Evolutionary conservation across 2,797 vertebrate genomes (phyloP).

Genomic region (Tiaroga cobitis): DNA sequence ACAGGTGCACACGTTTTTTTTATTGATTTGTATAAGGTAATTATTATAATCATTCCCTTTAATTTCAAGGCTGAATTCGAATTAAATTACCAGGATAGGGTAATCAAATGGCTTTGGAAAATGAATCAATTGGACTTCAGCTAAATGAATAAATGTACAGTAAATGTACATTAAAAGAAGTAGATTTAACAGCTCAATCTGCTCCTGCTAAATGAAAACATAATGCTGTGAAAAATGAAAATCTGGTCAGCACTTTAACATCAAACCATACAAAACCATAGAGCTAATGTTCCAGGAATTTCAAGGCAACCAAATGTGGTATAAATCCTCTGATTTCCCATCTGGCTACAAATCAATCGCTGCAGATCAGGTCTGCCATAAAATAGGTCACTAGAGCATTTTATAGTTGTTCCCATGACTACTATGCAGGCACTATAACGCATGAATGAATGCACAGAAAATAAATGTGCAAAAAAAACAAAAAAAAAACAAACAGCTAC

Average conservation of each 20-base stretch:
- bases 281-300: slow-evolving; percentile 43
- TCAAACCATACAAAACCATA: background rate
- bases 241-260: slow-evolving; percentile 14
- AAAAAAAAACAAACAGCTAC: background rate
- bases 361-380: slow-evolving; percentile 52
- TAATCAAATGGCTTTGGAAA: background rate
- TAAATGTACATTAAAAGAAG: background rate
- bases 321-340: slow-evolving; percentile 58
- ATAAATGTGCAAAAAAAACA: background rate
- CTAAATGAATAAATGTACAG: background rate
- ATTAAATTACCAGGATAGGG: background rate
- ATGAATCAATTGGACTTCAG: background rate
- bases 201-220: slow-evolving; percentile 1
- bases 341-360: slow-evolving; percentile 58
- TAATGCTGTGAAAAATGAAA: background rate
- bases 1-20: background rate
- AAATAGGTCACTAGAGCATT: slow-evolving; percentile 56
- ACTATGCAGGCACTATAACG: background rate
- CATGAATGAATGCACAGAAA: slow-evolving; percentile 36
- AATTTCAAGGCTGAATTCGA: background rate
- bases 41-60: background rate
- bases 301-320: slow-evolving; percentile 46
- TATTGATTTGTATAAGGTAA: background rate
- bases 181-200: background rate
- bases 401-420: slow-evolving; percentile 29